phyloP scores from a whole-genome alignment of 2,888 invertebrate genomes.

The Muscina levida region DNA sequence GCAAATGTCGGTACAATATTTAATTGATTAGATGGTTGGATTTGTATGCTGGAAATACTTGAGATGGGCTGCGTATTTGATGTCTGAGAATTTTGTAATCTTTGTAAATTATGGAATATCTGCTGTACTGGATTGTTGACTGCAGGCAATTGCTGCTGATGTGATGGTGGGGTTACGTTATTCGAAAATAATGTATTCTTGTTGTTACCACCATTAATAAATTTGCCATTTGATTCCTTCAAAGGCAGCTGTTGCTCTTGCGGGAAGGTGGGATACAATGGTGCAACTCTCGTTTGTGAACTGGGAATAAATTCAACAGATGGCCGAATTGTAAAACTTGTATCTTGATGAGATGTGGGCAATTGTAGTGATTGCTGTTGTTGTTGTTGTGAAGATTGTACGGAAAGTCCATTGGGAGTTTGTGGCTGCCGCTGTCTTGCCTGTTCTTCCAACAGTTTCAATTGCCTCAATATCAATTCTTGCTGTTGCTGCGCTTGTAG shows the following conservation, averaged over 20 bases:
- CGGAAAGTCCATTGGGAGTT: slow-evolving; percentile 45
- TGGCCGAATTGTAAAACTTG: slow-evolving; percentile 77
- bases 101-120: slow-evolving; percentile 75
- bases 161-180: slow-evolving; percentile 62
- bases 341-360: slow-evolving; percentile 50
- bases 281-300: slow-evolving; percentile 71
- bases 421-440: slow-evolving; percentile 70
- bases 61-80: slow-evolving; percentile 54
- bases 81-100: slow-evolving; percentile 62
- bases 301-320: slow-evolving; percentile 79
- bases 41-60: slow-evolving; percentile 70
- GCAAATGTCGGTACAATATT: slow-evolving; percentile 72
- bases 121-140: slow-evolving; percentile 73
- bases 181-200: slow-evolving; percentile 43
- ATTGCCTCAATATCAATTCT: slow-evolving; percentile 84
- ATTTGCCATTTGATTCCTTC: slow-evolving; percentile 82
- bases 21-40: slow-evolving; percentile 77
- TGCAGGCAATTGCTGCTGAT: slow-evolving; percentile 69
- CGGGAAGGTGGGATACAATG: slow-evolving; percentile 73
- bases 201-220: slow-evolving; percentile 68
- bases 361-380: slow-evolving; percentile 63
- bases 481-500: slow-evolving; percentile 86
- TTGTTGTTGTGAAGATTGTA: slow-evolving; percentile 48
- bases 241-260: slow-evolving; percentile 82
- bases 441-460: slow-evolving; percentile 83